Base-by-base conservation (phyloP, 1,140 invertebrate genomes). In the Eciton burchellii region DNA sequence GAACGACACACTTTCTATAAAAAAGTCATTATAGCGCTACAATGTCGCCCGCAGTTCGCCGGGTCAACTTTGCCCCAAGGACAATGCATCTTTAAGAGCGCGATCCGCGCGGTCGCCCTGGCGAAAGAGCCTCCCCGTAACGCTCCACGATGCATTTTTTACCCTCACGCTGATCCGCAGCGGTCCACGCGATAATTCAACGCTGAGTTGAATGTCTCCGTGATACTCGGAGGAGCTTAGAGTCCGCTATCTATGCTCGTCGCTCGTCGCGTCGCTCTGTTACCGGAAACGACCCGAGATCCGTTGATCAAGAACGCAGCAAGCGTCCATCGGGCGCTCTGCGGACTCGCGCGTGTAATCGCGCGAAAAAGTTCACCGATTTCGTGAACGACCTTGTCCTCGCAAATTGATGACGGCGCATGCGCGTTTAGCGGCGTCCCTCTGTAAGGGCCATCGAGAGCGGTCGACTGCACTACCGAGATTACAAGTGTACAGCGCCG, bases 401-500 rank as follows among this genome's bases (percentile, higher is more conserved):
- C 11, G 41, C 14, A 29, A 56, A 35, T 70, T 79, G 41, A 79
- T 24, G 43, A 47, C 35, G 63, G 45, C 68, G 73, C 45, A 57
- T n/a, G n/a, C 63, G 6, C 63, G 24, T 68, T 79, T 79, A 79
- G 49, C 52, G 35, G 56, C 35, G 29, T 79, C 74, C 70, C 74
- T 79, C 29, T 70, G 43, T 57, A 79, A 35, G 41, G 49, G 79
- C 60, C 41, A 74, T 85, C 49, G 74, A 57, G 35, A 35, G 62
- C 68, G 43, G 70, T 74, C 84, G 66, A 82, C 56, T 60, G 66
- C 68, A 41, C 56, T 74, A 65, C 71, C 49, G 52, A 86, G 77
- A 86, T 86, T 86, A 86, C 84, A 71, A 85, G 70, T 86, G 84
- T 85, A 85, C 76, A 86, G 81, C 82, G 24, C 43, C 29, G 73